These are phyloP conservation scores for Austrolebias charrua DNA, from an alignment of 2,797 vertebrate species.

Conservation along the genomic window DNA sequence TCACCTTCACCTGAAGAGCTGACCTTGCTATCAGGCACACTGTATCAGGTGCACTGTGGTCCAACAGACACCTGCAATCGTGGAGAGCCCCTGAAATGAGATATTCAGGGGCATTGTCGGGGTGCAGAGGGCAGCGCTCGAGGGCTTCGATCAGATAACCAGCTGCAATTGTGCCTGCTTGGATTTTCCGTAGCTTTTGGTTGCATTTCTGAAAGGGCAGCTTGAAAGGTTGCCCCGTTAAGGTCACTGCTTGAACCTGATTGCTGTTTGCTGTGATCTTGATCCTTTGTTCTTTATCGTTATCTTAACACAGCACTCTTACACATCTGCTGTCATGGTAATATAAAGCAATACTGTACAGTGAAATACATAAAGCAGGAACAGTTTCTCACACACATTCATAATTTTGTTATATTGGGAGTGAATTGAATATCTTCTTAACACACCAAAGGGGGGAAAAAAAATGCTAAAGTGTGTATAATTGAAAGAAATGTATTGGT, in stretches of 20 bases:
- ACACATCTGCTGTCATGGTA: constrained; percentile 23
- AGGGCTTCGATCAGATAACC: constrained; percentile 75
- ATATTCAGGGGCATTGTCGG: constrained; percentile 68
- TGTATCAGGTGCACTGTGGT: constrained; percentile 72
- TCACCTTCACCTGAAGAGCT: constrained; percentile 53
- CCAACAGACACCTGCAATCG: constrained; percentile 51
- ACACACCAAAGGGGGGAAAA: too few species aligned
- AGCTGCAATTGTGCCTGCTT: constrained; percentile 52
- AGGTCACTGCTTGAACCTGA: constrained; percentile 49
- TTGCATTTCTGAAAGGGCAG: constrained; percentile 69
- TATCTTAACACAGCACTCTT: constrained; percentile 24
- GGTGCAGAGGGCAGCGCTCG: constrained; percentile 61
- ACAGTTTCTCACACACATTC: too few species aligned
- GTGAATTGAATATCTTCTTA: not conserved
- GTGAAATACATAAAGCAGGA: not conserved
- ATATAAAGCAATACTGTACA: constrained; percentile 11
- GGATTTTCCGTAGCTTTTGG: constrained; percentile 70
- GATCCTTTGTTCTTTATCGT: constrained; percentile 45
- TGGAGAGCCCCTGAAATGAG: constrained; percentile 69
- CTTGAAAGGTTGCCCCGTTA: constrained; percentile 61
- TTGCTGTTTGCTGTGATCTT: constrained; percentile 52
- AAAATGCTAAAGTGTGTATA: too few species aligned
- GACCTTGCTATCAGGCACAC: constrained; percentile 54
- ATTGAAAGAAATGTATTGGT: not conserved
- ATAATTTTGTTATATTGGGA: too few species aligned